Evolutionary conservation across 2,797 vertebrate species (phyloP), one percentile per base, ranked within the genome.

Genomic region (Cetoscarus ocellatus): DNA sequence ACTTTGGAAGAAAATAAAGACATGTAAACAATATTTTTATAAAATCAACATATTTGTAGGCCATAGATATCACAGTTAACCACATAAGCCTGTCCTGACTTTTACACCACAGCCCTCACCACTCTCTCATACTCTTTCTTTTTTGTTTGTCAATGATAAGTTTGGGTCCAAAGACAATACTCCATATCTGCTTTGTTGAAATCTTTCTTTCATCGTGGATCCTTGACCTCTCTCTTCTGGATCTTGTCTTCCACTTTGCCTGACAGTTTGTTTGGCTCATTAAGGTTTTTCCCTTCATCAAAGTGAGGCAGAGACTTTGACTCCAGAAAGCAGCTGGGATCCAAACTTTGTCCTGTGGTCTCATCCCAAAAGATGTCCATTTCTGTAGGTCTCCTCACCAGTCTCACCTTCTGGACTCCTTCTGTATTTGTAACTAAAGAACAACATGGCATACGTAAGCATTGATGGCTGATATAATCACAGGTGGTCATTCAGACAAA

Each of bases 301-400:
- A 75, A 55, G 27, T 40, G 67, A 51, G 40, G 27, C 42, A 48
- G 69, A 61, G 54, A 57, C 38, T 67, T 80, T 50, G 76, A 47
- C 51, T 88, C 71, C n/a, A 79, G 68, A 39, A 85, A 74, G 48
- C 86, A 65, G 48, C 66, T 67, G 3, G 75, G 52, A 48, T 86
- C 82, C 54, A 90, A 39, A 0, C 86, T 89, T 51, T 94, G 86
- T 1, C 89, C 93, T 84, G 91, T 95, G 49, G 89, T 93, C 45
- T 89, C 91, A 42, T 96, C 93, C 93, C 94, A 95, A 79, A 94
- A 92, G 13, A 92, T 54, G 61, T 95, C 82, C 51, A 80, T 87
- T 0, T 8, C 70, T n/a, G 18, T 67, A 8, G 91, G 85, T 47
- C 92, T 90, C 67, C 86, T 92, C 43, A 70, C 75, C 51, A 95